Percentiles rank a stretch among this genome's conserved stretches.
phyloP scores from a whole-genome alignment of 2,888 invertebrate genomes.

The Buathra laborator region DNA sequence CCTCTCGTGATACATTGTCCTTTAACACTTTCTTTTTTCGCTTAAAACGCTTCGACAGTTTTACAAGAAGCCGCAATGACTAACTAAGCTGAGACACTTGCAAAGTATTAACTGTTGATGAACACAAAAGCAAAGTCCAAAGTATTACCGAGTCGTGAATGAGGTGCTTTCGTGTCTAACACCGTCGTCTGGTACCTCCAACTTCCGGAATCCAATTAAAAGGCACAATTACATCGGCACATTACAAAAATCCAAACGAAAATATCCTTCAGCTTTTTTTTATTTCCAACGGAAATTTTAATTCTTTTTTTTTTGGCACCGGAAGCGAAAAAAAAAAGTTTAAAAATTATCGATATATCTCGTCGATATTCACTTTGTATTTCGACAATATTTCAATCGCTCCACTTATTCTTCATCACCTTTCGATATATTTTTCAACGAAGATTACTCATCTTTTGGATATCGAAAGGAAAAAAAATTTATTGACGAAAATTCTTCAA shows the following conservation, averaged over 20 bases:
- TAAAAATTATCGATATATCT: not conserved
- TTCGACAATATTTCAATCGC: not conserved
- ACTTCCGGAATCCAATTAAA: slow-evolving; percentile 68
- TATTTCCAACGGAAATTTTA: not conserved
- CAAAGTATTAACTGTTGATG: not conserved
- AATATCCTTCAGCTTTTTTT: not conserved
- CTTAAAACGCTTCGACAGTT: not conserved
- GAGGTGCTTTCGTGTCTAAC: slow-evolving; percentile 63
- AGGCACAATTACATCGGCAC: slow-evolving; percentile 50
- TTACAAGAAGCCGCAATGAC: not conserved
- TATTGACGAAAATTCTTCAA: not conserved
- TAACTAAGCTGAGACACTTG: not conserved
- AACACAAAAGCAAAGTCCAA: slow-evolving; percentile 6
- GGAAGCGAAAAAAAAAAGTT: not conserved
- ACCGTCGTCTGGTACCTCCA: slow-evolving; percentile 58
- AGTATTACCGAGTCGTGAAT: slow-evolving; percentile 14
- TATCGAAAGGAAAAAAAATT: not conserved
- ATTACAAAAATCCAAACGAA: not conserved
- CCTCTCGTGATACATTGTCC: not conserved
- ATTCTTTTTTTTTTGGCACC: not conserved
- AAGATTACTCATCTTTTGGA: not conserved
- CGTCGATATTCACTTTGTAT: not conserved
- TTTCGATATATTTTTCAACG: not conserved
- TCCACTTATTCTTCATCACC: not conserved
- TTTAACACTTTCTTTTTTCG: slow-evolving; percentile 16